Base-by-base conservation (phyloP, 1,140 invertebrate genomes). In the Streblospio benedicti region DNA sequence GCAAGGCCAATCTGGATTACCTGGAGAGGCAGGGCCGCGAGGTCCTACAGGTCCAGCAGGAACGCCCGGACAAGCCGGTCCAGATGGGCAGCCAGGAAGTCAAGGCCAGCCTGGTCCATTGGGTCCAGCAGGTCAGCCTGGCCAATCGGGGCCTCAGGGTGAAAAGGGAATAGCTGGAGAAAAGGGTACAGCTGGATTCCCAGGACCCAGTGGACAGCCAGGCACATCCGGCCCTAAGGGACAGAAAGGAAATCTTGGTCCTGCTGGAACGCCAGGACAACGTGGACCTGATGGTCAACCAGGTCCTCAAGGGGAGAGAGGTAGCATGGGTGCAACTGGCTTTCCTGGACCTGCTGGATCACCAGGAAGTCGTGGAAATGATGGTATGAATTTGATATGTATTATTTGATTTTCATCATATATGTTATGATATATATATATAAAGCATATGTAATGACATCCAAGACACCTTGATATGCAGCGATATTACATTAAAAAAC, bases 241-340 rank as follows among this genome's bases (percentile, higher is more conserved):
- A 38, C 35, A n/a, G 9, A 38, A 9, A 14, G 23, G 14, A 6
- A 9, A 49, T 9, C 6, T 20, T 49, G 45, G 45, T n/a, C n/a
- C n/a, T n/a, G n/a, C n/a, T n/a, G n/a, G n/a, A n/a, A n/a, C n/a
- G 20, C 27, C 32, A 38, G 53, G 53, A 38, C 53, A 18, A 20
- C 25, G 30, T 35, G 68, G 68, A 12, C 16, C 4, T 30, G 30
- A 25, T 6, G 56, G 56, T 14, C n/a, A n/a, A 20, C 23, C 45
- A 9, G 56, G 56, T 58, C 56, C 56, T 33, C n/a, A 20, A 12
- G 45, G 45, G 6, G 45, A 49, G 23, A 6, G 16, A 18, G 56
- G 56, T 28, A 20, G 43, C 28, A 27, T 23, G 4, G 56, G 56
- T 23, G 14, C 43, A 33, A 62, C 64, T 14, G 65, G 65, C 9